These are phyloP conservation scores for Egretta garzetta DNA, from an alignment of 2,113 vertebrate species.

Conservation along the genomic window DNA sequence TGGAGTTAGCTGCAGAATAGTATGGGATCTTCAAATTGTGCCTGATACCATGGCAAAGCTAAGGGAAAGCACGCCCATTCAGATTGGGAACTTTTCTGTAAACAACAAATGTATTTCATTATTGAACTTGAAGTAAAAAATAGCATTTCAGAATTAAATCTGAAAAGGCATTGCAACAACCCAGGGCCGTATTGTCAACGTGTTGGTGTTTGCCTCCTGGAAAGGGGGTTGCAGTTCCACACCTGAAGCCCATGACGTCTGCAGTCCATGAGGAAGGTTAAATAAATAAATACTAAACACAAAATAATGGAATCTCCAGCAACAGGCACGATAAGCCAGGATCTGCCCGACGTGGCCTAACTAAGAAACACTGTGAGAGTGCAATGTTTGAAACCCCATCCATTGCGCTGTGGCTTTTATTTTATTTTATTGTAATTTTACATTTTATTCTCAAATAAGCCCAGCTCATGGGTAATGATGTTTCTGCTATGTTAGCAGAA, in stretches of 20 bases:
- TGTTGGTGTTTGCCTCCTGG: background rate
- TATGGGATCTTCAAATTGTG: background rate
- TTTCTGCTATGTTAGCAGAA: slow-evolving; percentile 58
- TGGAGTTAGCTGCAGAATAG: background rate
- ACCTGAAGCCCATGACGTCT: accelerated
- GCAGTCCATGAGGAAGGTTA: background rate
- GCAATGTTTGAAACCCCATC: background rate
- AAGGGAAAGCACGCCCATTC: background rate
- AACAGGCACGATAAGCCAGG: background rate
- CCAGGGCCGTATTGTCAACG: background rate
- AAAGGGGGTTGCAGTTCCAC: background rate
- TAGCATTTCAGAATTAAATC: background rate
- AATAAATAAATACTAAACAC: background rate
- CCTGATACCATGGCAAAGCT: background rate
- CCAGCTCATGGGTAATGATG: slow-evolving; percentile 18
- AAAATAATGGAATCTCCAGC: background rate
- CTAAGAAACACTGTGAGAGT: background rate
- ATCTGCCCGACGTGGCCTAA: background rate
- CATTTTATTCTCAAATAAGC: slow-evolving; percentile 38
- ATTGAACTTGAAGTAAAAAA: background rate
- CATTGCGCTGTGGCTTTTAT: background rate
- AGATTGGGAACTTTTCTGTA: background rate
- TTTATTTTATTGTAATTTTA: slow-evolving; percentile 15
- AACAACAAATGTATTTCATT: background rate
- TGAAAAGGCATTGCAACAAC: background rate